Conservation (phyloP, 2,797 vertebrate species). For the Squalus acanthias region DNA sequence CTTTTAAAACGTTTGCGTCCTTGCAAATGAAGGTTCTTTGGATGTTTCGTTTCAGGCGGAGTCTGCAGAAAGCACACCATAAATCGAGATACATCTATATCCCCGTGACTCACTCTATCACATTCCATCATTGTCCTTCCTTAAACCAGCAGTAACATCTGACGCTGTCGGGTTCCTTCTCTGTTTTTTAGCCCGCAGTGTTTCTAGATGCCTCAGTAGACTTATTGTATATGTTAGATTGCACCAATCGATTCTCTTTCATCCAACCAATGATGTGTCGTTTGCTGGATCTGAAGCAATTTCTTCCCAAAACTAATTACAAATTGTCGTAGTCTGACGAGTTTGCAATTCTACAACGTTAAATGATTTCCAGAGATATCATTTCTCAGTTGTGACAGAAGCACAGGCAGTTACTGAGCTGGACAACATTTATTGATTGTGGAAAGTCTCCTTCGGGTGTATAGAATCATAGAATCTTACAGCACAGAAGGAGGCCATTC, state of each 20-base stretch:
- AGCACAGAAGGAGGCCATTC: too few species aligned
- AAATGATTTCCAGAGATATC: neutral
- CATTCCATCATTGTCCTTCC: neutral
- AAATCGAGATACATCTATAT: neutral
- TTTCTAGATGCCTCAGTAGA: neutral
- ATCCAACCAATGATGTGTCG: neutral
- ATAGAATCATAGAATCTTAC: too few species aligned
- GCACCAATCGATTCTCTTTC: neutral
- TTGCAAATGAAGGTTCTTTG: neutral
- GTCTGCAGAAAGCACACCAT: neutral
- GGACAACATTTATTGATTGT: neutral
- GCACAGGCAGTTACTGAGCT: neutral
- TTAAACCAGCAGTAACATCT: neutral
- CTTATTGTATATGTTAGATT: neutral
- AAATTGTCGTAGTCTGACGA: neutral
- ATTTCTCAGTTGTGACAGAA: neutral
- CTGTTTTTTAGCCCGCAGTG: neutral
- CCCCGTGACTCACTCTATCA: neutral
- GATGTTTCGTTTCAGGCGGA: neutral
- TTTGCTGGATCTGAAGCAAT: neutral
- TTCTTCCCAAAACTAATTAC: conserved; percentile 15
- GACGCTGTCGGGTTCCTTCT: neutral
- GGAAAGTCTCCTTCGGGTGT: neutral
- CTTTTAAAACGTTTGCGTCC: neutral
- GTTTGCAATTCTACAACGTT: neutral